Base-by-base conservation (phyloP, 2,888 invertebrate genomes). In the Capitulum mitella region DNA sequence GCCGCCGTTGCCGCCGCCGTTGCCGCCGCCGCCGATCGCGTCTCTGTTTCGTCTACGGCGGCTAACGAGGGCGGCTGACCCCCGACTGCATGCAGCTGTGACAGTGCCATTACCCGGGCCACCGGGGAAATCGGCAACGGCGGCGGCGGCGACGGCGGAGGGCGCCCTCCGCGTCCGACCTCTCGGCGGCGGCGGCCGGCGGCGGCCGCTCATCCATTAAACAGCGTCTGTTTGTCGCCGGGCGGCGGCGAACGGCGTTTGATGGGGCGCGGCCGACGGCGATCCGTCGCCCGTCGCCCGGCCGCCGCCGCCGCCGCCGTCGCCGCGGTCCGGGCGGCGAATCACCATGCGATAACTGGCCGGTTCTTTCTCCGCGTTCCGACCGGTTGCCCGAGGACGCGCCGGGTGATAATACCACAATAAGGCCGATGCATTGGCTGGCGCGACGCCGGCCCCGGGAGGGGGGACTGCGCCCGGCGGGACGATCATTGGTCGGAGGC, bases 401-500 rank as follows among this genome's bases (percentile, higher is more conserved):
- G 6, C 22, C 70, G 70, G 40, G 70, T 70, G 70, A 70, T 70
- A 70, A 70, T 70, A 26, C 70, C 70, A 37, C 70, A 70, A 70
- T 70, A 70, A 19, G 70, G 70, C n/a, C n/a, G 14, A n/a, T 29
- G 58, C 58, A 58, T 58, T n/a, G n/a, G n/a, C n/a, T n/a, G n/a
- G n/a, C n/a, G n/a, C n/a, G n/a, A 14, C 58, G 58, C n/a, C 29
- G n/a, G 10, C 12, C 14, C 58, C n/a, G n/a, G n/a, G 22, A 6
- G n/a, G 58, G 58, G 29, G 10, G 29, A 6, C 58, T 19, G 58
- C 0, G 5, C 8, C 58, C n/a, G 58, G 29, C n/a, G 58, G 22
- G 29, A 0, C n/a, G 58, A n/a, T n/a, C n/a, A n/a, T n/a, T n/a
- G n/a, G n/a, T n/a, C n/a, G n/a, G n/a, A n/a, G n/a, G n/a, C n/a